A percentile compares a stretch with the other conserved stretches of the same genome.
These are phyloP conservation scores for Acanthaster planci DNA, from an alignment of 35 echinoderm and acorn worm genomes.

Conservation along the genomic window DNA sequence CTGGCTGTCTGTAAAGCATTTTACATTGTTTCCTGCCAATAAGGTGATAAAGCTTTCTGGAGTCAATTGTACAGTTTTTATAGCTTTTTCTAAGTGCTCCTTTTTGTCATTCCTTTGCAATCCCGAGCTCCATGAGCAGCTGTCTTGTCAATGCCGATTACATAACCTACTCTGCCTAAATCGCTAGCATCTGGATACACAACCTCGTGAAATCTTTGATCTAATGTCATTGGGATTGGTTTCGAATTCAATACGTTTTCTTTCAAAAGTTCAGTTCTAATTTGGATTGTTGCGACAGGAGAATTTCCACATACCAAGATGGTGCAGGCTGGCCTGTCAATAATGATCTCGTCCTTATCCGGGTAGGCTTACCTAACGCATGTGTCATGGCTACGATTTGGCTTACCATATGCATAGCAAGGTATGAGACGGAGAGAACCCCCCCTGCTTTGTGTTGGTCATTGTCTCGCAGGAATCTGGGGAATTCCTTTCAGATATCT, in stretches of 20 bases:
- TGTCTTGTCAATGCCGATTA: background rate
- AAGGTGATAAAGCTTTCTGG: background rate
- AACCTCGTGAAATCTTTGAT: background rate
- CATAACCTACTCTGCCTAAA: background rate
- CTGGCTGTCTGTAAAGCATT: constrained; percentile 25
- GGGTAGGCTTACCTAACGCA: background rate
- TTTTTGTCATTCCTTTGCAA: background rate
- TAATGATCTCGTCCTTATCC: background rate
- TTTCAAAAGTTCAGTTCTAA: background rate
- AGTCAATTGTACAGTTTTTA: background rate
- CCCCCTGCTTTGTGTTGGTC: too few species aligned
- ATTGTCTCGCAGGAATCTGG: too few species aligned
- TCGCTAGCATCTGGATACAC: constrained; percentile 13
- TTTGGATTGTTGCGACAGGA: background rate
- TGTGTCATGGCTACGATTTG: background rate
- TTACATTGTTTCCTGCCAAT: background rate
- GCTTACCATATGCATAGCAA: too few species aligned
- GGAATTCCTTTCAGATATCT: too few species aligned
- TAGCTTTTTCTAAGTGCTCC: background rate
- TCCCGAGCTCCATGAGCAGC: constrained; percentile 8
- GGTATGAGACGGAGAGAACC: too few species aligned
- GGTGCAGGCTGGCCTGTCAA: background rate
- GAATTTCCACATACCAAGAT: background rate
- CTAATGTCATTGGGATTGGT: background rate
- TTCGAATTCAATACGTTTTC: background rate